Evolutionary conservation across 1,140 invertebrate species (phyloP).

Genomic region (Galleria mellonella): DNA sequence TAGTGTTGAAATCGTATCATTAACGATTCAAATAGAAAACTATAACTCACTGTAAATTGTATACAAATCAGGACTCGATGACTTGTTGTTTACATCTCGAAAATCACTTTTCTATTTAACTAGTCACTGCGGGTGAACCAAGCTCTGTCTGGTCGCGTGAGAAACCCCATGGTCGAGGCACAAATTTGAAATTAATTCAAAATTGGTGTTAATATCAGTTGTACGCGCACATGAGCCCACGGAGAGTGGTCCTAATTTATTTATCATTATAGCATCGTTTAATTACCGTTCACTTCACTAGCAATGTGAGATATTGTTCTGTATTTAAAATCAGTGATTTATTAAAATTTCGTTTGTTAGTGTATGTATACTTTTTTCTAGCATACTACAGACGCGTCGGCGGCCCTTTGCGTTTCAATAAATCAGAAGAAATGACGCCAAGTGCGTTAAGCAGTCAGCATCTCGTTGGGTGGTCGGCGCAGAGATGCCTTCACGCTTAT

Average conservation of each 20-base stretch:
- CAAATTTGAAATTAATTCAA: slow-evolving; percentile 42
- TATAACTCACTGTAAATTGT: not conserved
- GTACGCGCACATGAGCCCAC: slow-evolving; percentile 12
- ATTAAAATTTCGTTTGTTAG: no score
- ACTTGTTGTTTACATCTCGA: slow-evolving; percentile 21
- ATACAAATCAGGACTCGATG: slow-evolving; percentile 10
- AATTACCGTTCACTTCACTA: no score
- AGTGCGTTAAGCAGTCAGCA: slow-evolving; percentile 60
- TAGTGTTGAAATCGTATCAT: no score
- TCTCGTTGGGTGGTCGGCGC: slow-evolving; percentile 56
- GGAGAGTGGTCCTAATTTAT: not conserved
- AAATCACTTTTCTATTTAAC: slow-evolving; percentile 20
- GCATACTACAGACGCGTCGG: slow-evolving; percentile 11
- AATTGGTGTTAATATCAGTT: slow-evolving; percentile 19
- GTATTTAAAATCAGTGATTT: no score
- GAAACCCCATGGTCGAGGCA: slow-evolving; percentile 28
- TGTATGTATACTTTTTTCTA: not conserved
- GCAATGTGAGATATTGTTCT: no score
- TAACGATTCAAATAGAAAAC: not conserved
- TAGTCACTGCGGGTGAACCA: slow-evolving; percentile 12
- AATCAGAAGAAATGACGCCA: slow-evolving; percentile 65
- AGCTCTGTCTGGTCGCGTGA: slow-evolving; percentile 22
- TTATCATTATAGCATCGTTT: not conserved
- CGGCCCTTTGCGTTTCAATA: slow-evolving; percentile 55
- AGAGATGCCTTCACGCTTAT: slow-evolving; percentile 55